A percentile compares a stretch with the other conserved stretches of the same genome.
phyloP scores from a whole-genome alignment of 2,113 vertebrate species.

The Melanerpes formicivorus region DNA sequence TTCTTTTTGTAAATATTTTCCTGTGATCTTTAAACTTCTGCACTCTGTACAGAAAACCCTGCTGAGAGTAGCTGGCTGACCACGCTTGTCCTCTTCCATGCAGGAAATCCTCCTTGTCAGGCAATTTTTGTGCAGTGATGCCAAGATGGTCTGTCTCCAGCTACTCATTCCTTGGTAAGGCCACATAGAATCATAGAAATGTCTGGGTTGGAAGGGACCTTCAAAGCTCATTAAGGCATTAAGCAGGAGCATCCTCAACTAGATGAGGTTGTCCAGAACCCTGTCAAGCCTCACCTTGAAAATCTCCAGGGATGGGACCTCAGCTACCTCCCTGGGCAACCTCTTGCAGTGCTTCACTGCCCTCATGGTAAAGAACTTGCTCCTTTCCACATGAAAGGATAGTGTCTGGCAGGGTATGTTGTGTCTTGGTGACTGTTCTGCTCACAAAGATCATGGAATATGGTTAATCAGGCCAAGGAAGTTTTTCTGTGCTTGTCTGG shows the following conservation, averaged over 20 bases:
- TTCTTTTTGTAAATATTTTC: not conserved
- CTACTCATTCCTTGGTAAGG: not conserved
- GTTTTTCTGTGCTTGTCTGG: not conserved
- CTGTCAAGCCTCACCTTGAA: too few species aligned
- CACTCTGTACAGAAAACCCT: not conserved
- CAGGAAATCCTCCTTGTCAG: not conserved
- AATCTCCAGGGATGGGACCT: too few species aligned
- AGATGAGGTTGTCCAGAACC: too few species aligned
- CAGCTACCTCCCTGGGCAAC: too few species aligned
- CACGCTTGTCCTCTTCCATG: not conserved
- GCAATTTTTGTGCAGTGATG: not conserved
- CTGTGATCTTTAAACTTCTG: not conserved
- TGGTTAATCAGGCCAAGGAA: not conserved
- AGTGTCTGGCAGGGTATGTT: fast-evolving
- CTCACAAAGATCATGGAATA: not conserved
- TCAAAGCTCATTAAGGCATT: too few species aligned
- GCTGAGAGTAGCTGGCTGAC: too few species aligned
- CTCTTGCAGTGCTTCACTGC: too few species aligned
- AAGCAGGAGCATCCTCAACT: too few species aligned
- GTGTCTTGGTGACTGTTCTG: not conserved
- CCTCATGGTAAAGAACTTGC: too few species aligned
- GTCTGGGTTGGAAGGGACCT: too few species aligned
- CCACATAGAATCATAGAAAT: too few species aligned
- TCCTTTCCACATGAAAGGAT: too few species aligned
- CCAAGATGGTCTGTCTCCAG: not conserved